A percentile compares a stretch with the other conserved stretches of the same genome.
phyloP scores from a whole-genome alignment of 2,113 vertebrate genomes.

The Prietella phreatophila region DNA sequence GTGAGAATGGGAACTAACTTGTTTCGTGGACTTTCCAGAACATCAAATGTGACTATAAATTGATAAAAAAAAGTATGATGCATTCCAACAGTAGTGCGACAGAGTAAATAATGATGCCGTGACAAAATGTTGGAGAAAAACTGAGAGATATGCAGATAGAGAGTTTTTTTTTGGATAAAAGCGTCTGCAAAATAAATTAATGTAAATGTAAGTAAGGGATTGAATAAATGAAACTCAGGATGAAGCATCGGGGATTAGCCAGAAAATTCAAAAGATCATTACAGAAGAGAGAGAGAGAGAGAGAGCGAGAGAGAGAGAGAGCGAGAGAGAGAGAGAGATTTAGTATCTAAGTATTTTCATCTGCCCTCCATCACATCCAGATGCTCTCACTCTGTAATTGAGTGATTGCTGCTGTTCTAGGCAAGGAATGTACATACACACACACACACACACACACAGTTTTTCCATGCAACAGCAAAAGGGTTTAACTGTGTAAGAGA shows the following conservation, averaged over 20 bases:
- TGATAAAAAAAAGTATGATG: neutral
- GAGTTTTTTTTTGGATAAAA: neutral
- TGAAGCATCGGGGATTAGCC: neutral
- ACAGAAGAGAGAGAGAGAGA: neutral
- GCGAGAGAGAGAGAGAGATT: neutral
- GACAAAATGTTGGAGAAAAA: neutral
- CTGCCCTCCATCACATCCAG: slow-evolving; percentile 26
- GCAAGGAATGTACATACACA: slow-evolving; percentile 11
- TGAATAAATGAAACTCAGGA: neutral
- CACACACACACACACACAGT: slow-evolving; percentile 8
- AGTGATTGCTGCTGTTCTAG: slow-evolving; percentile 17
- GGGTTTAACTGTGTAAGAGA: slow-evolving; percentile 16
- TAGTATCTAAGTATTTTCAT: neutral
- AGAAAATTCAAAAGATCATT: neutral
- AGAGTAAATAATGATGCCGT: slow-evolving; percentile 16
- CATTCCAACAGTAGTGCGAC: neutral
- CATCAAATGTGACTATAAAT: neutral
- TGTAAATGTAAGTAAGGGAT: neutral
- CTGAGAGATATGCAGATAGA: neutral
- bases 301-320: neutral
- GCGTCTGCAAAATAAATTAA: too few species aligned
- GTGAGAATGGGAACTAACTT: too few species aligned
- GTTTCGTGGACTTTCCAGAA: neutral
- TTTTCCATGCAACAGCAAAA: slow-evolving; percentile 8
- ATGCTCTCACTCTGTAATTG: slow-evolving; percentile 14